phyloP scores from a whole-genome alignment of 2,888 invertebrate species.

The Drosophila lacicola region DNA sequence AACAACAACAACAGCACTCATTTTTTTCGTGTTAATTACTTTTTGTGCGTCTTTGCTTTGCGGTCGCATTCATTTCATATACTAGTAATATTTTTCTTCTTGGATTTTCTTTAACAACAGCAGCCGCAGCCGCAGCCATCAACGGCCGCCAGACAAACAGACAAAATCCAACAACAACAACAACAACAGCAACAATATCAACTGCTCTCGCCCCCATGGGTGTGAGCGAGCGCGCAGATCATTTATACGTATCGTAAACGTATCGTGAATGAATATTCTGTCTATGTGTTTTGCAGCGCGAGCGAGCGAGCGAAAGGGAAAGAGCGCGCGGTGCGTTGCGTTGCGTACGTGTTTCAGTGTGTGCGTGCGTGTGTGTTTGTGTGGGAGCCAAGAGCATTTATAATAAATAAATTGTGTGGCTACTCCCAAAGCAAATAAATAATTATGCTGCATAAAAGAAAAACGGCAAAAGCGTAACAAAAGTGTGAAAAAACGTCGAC shows the following conservation, averaged over 20 bases:
- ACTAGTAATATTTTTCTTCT: conserved; percentile 70
- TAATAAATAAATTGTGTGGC: conserved; percentile 69
- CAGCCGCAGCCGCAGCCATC: conserved; percentile 46
- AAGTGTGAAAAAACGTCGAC: conserved; percentile 57
- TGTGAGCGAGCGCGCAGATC: conserved; percentile 69
- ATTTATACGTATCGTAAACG: conserved; percentile 72
- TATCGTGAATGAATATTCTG: conserved; percentile 77
- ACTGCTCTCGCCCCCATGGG: conserved; percentile 54
- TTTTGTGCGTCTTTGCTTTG: conserved; percentile 71
- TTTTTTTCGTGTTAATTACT: conserved; percentile 68
- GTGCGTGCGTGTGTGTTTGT: conserved; percentile 31
- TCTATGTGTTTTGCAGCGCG: conserved; percentile 54
- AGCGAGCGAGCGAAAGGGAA: conserved; percentile 28
- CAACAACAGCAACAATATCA: conserved; percentile 23
- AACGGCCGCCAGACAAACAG: conserved; percentile 47
- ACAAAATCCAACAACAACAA: conserved; percentile 30
- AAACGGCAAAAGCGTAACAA: conserved; percentile 57
- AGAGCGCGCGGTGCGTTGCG: conserved; percentile 54
- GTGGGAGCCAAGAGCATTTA: conserved; percentile 66
- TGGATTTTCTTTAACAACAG: conserved; percentile 62
- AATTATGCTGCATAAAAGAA: conserved; percentile 55
- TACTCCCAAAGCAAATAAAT: conserved; percentile 60
- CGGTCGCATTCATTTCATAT: conserved; percentile 71
- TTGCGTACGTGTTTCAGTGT: conserved; percentile 53
- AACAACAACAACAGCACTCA: conserved; percentile 47